Percentiles rank a stretch among this genome's conserved stretches.
Evolutionary conservation across 2,888 invertebrate genomes (phyloP).

Genomic region (Theristus sp.): DNA sequence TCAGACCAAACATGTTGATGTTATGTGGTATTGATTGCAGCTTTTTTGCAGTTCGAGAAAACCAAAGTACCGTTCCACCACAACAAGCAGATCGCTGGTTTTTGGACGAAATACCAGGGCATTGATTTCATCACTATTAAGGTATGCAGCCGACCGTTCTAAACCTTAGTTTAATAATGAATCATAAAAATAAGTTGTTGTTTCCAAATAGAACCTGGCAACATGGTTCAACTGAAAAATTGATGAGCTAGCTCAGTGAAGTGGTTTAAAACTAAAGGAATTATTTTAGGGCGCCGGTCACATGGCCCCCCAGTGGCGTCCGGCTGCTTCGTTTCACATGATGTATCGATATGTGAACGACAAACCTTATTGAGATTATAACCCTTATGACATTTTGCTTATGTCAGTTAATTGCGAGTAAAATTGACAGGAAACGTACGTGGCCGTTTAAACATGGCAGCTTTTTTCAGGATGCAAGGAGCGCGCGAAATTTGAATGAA

Average conservation of each 20-base stretch:
- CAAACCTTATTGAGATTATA: background rate
- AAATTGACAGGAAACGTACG: no score
- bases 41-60: background rate
- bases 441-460: no score
- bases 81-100: conserved; percentile 9
- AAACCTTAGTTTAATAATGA: no score
- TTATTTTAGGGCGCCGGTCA: conserved; percentile 43
- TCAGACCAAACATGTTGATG: no score
- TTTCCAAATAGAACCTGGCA: no score
- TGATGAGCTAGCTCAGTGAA: background rate
- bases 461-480: no score
- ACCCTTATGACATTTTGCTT: no score
- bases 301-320: conserved; percentile 59
- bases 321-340: conserved; percentile 51
- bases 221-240: no score
- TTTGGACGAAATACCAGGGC: conserved; percentile 2
- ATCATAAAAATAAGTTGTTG: no score
- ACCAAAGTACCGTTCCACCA: background rate
- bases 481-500: no score
- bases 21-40: background rate
- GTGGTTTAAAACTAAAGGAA: background rate
- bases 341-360: conserved; percentile 30
- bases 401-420: no score
- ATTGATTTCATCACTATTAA: conserved; percentile 9
- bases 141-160: background rate